Base-by-base conservation (phyloP, 2,888 invertebrate species). In the Congeria kusceri region DNA sequence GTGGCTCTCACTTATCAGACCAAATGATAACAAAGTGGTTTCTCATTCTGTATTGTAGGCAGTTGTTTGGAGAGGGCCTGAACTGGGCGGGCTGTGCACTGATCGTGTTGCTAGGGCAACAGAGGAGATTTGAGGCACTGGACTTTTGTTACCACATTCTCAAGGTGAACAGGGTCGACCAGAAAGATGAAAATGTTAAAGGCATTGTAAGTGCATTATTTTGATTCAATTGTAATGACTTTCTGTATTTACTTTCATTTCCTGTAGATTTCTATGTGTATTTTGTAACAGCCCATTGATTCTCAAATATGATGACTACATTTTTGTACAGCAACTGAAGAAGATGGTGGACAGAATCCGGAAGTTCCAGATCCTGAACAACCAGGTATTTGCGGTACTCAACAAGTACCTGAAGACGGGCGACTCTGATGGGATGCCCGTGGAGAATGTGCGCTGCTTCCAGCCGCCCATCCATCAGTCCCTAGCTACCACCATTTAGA, bases 71-170 rank as follows among this genome's bases (percentile, higher is more conserved):
- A 13, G 99, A 99, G 94, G 99, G 99, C 0, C 95, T 99, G 0
- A 98, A 99, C 94, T 99, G 99, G 99, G 99, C 99, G 3, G 99
- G 99, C 0, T 99, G 99, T 93, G 96, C 98, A 18, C 97, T 99
- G 95, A 98, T 99, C 82, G 96, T 98, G 1, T 95, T 99, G 58
- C 95, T 99, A 46, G 98, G 98, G 0, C 99, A 99, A 92, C 99
- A 99, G 94, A 95, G 98, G 61, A 95, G 99, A 77, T 99, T 99
- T 94, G 99, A 99, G 93, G 98, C 98, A 1, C 95, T 99, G 56
- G 99, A 99, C 95, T 99, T 99, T 95, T 98, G 98, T 94, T 99
- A 99, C 94, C 99, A 99, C 94, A 97, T 99, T 90, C 95, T 99
- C 81, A 94, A 98, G 80, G 98, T 99, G 15, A 99, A 99, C 94